Evolutionary conservation across 2,113 vertebrate species (phyloP), one percentile per base, ranked within the genome.

Genomic region (Gnathonemus longibarbis): DNA sequence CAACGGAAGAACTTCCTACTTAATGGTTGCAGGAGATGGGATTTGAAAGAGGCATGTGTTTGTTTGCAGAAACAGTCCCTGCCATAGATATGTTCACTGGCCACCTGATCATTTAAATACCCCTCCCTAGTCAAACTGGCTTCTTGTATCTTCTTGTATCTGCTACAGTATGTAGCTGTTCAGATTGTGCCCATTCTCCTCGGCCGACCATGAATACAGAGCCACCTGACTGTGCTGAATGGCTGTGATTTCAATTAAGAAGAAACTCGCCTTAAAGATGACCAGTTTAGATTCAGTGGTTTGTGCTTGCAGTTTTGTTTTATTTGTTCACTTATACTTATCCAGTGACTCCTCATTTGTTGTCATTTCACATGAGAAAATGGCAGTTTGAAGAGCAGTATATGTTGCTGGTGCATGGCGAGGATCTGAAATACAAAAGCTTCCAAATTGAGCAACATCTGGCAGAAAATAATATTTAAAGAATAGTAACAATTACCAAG

Each of bases 221-320:
- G 24, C 50, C 19, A 6, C 19, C 31, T 84, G 27, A 74, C n/a
- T 84, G 11, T 39, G 17, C 39, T 62, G 89, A 85, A 89, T 89
- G 39, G 80, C 52, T 84, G 39, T 85, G 53, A 89, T 89, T 89
- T 85, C 42, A 52, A 62, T 42, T 15, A 85, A 62, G 89, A 48
- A 42, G 13, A 89, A 62, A 49, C 89, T 53, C 1, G 27, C 77
- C 70, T 39, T 52, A 19, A 89, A 83, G 35, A 83, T 39, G 50
- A 15, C 80, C 53, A 89, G 46, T 89, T 88, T 89, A 52, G 35
- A 5, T 56, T 5, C 50, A 83, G 88, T 10, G 27, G 35, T 35
- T 45, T 53, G 77, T n/a, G 74, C 48, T 84, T 13, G 17, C 35
- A 3, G 48, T n/a, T 83, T 58, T 27, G 50, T 56, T 46, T 46